These are phyloP conservation scores for Catocala sponsa DNA, from an alignment of 2,888 invertebrate species.

Conservation along the genomic window DNA sequence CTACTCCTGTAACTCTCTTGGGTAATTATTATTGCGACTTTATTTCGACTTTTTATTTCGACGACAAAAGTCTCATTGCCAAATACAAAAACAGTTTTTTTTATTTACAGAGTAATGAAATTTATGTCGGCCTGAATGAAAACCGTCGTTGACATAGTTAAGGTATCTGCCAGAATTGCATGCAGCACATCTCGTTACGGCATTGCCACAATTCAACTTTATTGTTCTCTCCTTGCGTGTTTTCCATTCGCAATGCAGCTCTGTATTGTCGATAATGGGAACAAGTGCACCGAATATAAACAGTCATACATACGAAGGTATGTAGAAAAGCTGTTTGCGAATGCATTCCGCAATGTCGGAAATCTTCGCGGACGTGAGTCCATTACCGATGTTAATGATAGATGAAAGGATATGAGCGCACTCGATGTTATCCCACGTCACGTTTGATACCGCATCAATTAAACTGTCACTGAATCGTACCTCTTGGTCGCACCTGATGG, in stretches of 20 bases:
- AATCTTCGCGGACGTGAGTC: conserved; percentile 18
- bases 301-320: conserved; percentile 13
- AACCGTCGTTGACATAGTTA: conserved; percentile 46
- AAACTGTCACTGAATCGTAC: conserved; percentile 57
- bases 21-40: conserved; percentile 15
- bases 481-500: conserved; percentile 69
- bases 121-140: conserved; percentile 21
- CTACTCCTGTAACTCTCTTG: conserved; percentile 6
- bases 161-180: conserved; percentile 44
- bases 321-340: conserved; percentile 7
- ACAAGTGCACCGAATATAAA: conserved; percentile 24
- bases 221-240: conserved; percentile 40
- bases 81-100: conserved; percentile 18
- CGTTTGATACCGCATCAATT: conserved; percentile 66
- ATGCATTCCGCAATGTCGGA: conserved; percentile 17
- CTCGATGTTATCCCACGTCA: conserved; percentile 46
- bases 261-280: conserved; percentile 33
- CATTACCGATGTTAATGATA: conserved; percentile 27
- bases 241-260: conserved; percentile 44
- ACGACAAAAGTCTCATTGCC: conserved; percentile 4
- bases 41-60: conserved; percentile 21
- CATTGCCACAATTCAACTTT: conserved; percentile 45
- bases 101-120: conserved; percentile 25
- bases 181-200: conserved; percentile 41
- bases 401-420: conserved; percentile 45